Conservation (phyloP, 2,888 invertebrate genomes). For the Drosophila infuscata region DNA sequence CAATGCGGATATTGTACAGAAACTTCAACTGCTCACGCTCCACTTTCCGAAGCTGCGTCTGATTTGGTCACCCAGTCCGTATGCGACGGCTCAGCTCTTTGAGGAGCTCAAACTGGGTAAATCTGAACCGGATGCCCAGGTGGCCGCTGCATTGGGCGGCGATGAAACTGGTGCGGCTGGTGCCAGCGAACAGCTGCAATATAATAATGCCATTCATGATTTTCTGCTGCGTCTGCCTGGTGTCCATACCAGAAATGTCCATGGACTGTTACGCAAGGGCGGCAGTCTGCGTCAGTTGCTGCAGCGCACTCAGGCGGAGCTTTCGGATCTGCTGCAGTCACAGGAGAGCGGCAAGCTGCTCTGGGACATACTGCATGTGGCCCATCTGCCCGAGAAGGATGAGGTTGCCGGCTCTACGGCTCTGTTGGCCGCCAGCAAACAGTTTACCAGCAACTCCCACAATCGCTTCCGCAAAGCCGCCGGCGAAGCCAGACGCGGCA, state of each 20-base stretch:
- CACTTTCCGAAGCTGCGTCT: conserved; percentile 97
- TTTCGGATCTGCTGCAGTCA: conserved; percentile 90
- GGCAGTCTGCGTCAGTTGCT: conserved; percentile 88
- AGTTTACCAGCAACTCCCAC: conserved; percentile 66
- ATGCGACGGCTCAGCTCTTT: conserved; percentile 97
- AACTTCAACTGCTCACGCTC: conserved; percentile 95
- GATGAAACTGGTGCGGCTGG: conserved; percentile 86
- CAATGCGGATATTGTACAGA: conserved; percentile 92
- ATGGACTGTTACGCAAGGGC: conserved; percentile 90
- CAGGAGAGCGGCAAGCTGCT: conserved; percentile 89
- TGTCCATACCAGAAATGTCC: conserved; percentile 93
- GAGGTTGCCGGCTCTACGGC: conserved; percentile 77
- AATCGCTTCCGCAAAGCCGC: conserved; percentile 81
- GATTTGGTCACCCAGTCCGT: conserved; percentile 98
- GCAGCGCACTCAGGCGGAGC: conserved; percentile 88
- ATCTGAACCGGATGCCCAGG: conserved; percentile 91
- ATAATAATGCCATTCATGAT: conserved; percentile 91
- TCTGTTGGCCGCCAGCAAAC: conserved; percentile 74
- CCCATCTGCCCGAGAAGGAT: conserved; percentile 87
- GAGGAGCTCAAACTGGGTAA: conserved; percentile 96
- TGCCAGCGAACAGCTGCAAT: conserved; percentile 86
- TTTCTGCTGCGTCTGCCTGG: conserved; percentile 95
- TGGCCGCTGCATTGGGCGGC: conserved; percentile 90
- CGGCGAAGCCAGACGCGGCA: conserved; percentile 55
- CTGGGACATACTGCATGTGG: conserved; percentile 90